Evolutionary conservation across 2,888 invertebrate species (phyloP).

Genomic region (Rapana venosa): DNA sequence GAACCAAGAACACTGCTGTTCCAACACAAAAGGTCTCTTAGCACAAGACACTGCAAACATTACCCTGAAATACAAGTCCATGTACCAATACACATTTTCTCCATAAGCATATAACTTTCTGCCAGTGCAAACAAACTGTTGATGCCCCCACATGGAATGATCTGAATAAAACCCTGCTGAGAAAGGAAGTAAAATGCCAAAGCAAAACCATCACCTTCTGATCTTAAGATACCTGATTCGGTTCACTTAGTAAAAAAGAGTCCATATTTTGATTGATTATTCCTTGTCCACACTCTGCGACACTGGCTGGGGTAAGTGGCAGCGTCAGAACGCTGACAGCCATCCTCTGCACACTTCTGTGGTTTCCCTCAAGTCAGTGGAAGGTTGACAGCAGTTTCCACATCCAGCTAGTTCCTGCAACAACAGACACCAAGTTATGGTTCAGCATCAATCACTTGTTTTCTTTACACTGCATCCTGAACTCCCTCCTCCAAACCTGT

Average conservation of each 20-base stretch:
- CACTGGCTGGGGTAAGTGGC: not conserved
- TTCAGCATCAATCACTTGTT: not conserved
- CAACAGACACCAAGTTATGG: not conserved
- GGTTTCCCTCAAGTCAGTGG: not conserved
- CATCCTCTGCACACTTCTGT: not conserved
- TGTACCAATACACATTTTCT: not conserved
- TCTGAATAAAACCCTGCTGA: not conserved
- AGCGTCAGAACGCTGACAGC: not conserved
- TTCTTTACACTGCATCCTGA: no score
- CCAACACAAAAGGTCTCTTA: no score
- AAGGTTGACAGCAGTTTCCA: not conserved
- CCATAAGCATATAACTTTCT: not conserved
- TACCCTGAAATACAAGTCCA: no score
- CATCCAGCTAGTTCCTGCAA: not conserved
- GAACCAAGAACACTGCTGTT: no score
- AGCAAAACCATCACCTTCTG: no score
- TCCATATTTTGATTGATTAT: not conserved
- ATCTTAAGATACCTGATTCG: no score
- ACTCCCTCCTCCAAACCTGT: no score
- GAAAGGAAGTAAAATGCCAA: not conserved
- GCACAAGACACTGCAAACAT: no score
- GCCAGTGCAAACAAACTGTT: not conserved
- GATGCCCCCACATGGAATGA: not conserved
- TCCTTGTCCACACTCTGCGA: not conserved
- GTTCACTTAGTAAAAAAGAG: not conserved